These are phyloP conservation scores for Apotomis turbidana DNA, from an alignment of 2,888 invertebrate species.

Conservation along the genomic window DNA sequence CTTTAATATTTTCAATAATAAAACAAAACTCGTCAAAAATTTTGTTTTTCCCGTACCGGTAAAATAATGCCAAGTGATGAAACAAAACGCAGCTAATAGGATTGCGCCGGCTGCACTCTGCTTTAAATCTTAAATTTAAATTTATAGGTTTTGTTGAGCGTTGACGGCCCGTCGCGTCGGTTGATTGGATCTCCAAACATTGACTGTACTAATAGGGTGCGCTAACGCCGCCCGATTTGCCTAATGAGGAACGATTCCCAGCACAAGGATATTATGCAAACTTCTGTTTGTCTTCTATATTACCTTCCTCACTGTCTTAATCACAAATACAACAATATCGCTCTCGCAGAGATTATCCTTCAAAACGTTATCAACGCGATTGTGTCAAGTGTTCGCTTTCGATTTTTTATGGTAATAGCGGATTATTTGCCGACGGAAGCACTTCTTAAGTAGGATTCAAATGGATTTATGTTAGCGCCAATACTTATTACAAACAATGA, in stretches of 20 bases:
- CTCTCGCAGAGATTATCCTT: slow-evolving; percentile 25
- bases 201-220: slow-evolving; percentile 78
- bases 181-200: slow-evolving; percentile 76
- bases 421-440: slow-evolving; percentile 22
- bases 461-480: slow-evolving; percentile 15
- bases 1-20: too few species aligned
- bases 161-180: slow-evolving; percentile 55
- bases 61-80: slow-evolving; percentile 1
- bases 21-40: background rate
- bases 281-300: slow-evolving; percentile 76
- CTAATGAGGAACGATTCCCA: slow-evolving; percentile 76
- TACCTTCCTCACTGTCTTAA: slow-evolving; percentile 64
- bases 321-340: slow-evolving; percentile 65
- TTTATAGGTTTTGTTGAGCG: slow-evolving; percentile 51
- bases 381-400: slow-evolving; percentile 27
- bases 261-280: slow-evolving; percentile 76
- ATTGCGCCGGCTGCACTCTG: slow-evolving; percentile 13
- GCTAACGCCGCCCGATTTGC: slow-evolving; percentile 76
- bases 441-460: slow-evolving; percentile 14
- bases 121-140: slow-evolving; percentile 39
- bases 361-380: slow-evolving; percentile 20
- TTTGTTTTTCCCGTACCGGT: background rate
- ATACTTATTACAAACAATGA: slow-evolving; percentile 4
- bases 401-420: slow-evolving; percentile 33
- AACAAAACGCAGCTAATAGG: slow-evolving; percentile 17